Conservation (phyloP, 2,888 invertebrate genomes). For the Parelbella ahira region DNA sequence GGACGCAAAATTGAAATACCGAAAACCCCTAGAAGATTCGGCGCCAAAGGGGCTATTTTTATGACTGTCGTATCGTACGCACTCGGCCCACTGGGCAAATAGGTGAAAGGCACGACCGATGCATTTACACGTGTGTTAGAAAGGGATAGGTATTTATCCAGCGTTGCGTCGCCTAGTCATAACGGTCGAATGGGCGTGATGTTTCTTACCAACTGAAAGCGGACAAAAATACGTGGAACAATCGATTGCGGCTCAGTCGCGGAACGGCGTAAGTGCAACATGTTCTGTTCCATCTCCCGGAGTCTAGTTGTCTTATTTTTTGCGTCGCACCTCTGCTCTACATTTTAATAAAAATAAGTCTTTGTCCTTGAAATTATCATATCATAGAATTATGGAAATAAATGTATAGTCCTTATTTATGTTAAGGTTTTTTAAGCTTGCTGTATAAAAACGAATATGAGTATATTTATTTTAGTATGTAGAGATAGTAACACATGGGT, state of each 20-base stretch:
- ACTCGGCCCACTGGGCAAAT: conserved; percentile 77
- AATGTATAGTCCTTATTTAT: too few species aligned
- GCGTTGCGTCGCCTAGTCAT: conserved; percentile 75
- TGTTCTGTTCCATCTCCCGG: conserved; percentile 2
- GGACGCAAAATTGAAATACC: conserved; percentile 73
- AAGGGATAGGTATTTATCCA: conserved; percentile 65
- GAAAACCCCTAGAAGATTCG: conserved; percentile 73
- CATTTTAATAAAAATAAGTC: not conserved
- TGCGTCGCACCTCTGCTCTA: not conserved
- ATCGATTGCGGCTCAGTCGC: conserved; percentile 58
- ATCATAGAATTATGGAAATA: too few species aligned
- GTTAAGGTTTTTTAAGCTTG: too few species aligned
- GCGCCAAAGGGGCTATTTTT: conserved; percentile 80
- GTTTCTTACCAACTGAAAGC: conserved; percentile 78
- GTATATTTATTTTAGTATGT: too few species aligned
- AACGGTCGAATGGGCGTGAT: conserved; percentile 81
- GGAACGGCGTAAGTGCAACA: conserved; percentile 58
- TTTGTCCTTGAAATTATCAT: not conserved
- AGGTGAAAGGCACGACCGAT: conserved; percentile 62
- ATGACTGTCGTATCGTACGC: conserved; percentile 79
- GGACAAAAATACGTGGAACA: conserved; percentile 79
- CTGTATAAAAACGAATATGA: too few species aligned
- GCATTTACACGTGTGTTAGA: conserved; percentile 66
- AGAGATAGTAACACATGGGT: too few species aligned
- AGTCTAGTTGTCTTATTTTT: not conserved